Base-by-base conservation (phyloP, 2,888 invertebrate species). In the Icerya purchasi region DNA sequence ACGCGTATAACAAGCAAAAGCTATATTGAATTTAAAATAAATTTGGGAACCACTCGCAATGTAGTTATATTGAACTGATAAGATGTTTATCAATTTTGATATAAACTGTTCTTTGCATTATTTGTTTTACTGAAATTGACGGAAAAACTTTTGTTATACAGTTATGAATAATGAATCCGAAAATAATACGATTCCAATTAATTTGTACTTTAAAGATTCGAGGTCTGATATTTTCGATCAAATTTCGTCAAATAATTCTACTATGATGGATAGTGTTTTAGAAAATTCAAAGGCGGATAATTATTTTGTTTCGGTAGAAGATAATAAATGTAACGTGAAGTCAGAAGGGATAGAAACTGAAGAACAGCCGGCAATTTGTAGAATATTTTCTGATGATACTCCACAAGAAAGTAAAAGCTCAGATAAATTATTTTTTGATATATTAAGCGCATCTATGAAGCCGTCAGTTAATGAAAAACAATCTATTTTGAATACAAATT, bases 401-500 rank as follows among this genome's bases (percentile, higher is more conserved):
- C 53, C 60, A 62, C 55, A 57, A 52, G 55, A 57, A 10, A 57
- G 56, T 22, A 71, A 71, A 63, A 59, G 65, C 5, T 60, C 72
- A 22, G 72, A 72, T 10, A 72, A 72, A 60, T 69, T 72, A 18
- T 74, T 75, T 64, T 75, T 75, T 65, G 74, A 75, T 68, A 68
- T 74, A 62, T 70, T 75, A 53, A 71, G 74, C 23, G 61, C 65
- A n/a, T 61, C 60, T 55, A 50, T 8, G 50, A 8, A n/a, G 20
- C 18, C 58, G 22, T 22, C 51, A 2, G 19, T 22, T 10, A 19
- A 23, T 8, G 23, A 5, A 52, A 22, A 18, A 18, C 14, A 22
- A 22, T 53, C 52, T 22, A 18, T 25, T 51, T 22, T 22, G 10
- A 23, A n/a, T 54, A 23, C 54, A 21, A 22, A 22, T 21, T 3